Evolutionary conservation across 2,888 invertebrate genomes (phyloP), one percentile per base, ranked within the genome.

Genomic region (Dichetophora obliterata): DNA sequence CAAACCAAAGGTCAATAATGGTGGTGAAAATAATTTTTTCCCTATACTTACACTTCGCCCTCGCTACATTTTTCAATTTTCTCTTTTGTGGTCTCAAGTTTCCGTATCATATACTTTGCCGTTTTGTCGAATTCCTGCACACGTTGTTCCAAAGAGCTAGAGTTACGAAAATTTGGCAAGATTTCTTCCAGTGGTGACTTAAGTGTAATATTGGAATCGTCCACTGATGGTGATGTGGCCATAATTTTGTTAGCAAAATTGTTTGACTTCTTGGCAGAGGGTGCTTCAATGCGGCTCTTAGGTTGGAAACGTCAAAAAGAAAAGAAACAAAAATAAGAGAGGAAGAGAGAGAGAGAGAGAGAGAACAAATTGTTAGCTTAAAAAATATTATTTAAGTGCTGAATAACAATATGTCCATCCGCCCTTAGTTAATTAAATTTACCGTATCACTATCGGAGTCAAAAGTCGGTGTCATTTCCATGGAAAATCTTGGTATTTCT

Each of bases 401-500:
- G 2, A 54, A 54, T 54, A 16, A 22, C 1, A 50, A 16, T 27
- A 1, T 19, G 43, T 8, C 19, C 43, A 4, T 50, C 54, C 54
- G 4, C 22, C 24, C 27, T 6, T 22, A 9, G 59, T 54, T 24
- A 37, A n/a, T 14, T 54, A 70, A 66, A 24, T 85, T 86, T 89
- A 89, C 89, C 89, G 86, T 87, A 86, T 90, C 88, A 86, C 88
- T 89, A 84, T 88, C 88, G 81, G 88, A 89, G 83, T 89, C 89
- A 82, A 87, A 82, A 80, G 85, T 88, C 84, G 88, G 86, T 86
- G 88, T 86, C 87, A 89, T 88, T 88, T 89, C 89, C 85, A 86
- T 78, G 75, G 90, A 89, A 84, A 88, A 88, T 79, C 88, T 86
- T 81, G 88, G 88, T 82, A 91, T 90, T 82, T 91, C 91, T 77